phyloP scores from a whole-genome alignment of 2,113 vertebrate species.

The Ctenomys sociabilis region DNA sequence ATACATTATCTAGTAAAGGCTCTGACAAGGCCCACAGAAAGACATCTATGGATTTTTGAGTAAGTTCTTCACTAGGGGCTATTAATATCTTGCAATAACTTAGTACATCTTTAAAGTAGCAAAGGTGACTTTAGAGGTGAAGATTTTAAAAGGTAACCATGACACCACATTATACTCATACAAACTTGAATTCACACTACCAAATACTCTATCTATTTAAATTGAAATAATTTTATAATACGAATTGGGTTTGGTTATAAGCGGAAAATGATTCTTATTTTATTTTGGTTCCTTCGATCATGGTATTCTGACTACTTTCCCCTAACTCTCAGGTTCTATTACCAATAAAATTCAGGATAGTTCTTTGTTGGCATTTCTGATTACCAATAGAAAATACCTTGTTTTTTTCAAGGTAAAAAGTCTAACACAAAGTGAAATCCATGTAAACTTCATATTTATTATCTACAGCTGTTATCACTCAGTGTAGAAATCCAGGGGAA shows the following conservation, averaged over 20 bases:
- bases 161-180: background rate
- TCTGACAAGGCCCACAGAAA: background rate
- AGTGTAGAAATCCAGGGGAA: background rate
- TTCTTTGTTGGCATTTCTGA: constrained; percentile 37
- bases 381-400: background rate
- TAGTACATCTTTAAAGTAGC: background rate
- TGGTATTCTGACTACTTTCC: background rate
- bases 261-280: constrained; percentile 40
- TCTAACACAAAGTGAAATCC: background rate
- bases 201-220: background rate
- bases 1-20: background rate
- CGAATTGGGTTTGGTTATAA: background rate
- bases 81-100: background rate
- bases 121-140: constrained; percentile 1
- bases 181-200: background rate
- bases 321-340: background rate
- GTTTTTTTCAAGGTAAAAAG: background rate
- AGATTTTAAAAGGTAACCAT: background rate
- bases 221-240: constrained; percentile 23
- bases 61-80: background rate
- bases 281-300: background rate
- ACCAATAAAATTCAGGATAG: background rate
- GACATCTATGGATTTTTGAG: background rate
- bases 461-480: background rate
- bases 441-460: background rate